These are phyloP conservation scores for Eristalinus aeneus DNA, from an alignment of 2,888 invertebrate genomes.

Conservation along the genomic window DNA sequence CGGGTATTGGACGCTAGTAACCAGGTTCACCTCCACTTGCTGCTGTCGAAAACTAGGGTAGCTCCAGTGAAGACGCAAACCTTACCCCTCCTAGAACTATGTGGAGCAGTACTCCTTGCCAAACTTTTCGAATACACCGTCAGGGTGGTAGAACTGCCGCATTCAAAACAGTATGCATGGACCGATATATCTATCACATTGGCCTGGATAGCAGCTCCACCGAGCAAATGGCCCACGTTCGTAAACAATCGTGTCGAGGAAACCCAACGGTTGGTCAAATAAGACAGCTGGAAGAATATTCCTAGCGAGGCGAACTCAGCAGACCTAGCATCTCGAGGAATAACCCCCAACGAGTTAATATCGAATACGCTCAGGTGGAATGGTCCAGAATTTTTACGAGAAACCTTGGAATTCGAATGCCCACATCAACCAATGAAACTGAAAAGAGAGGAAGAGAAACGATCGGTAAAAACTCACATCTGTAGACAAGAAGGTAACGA, in stretches of 20 bases:
- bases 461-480: too few relatives aligned
- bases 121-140: slow-evolving; percentile 15
- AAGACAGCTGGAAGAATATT: too few relatives aligned
- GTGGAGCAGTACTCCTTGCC: slow-evolving; percentile 48
- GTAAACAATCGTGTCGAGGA: slow-evolving; percentile 63
- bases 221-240: slow-evolving; percentile 44
- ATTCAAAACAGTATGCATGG: slow-evolving; percentile 35
- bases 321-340: too few relatives aligned
- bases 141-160: not conserved
- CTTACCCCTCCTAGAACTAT: slow-evolving; percentile 58
- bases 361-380: too few relatives aligned
- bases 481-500: too few relatives aligned
- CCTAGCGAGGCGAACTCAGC: too few relatives aligned
- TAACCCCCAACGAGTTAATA: too few relatives aligned
- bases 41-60: slow-evolving; percentile 56
- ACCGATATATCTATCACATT: slow-evolving; percentile 60
- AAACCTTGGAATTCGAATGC: too few relatives aligned
- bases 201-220: slow-evolving; percentile 49
- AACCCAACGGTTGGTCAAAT: slow-evolving; percentile 42
- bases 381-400: too few relatives aligned
- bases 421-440: too few relatives aligned
- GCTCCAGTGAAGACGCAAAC: slow-evolving; percentile 56
- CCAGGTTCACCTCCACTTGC: not conserved
- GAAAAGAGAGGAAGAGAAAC: too few relatives aligned
- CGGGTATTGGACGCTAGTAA: not conserved